Percentiles rank a stretch among this genome's conserved stretches.
Conservation (phyloP, 2,113 vertebrate species). For the Zosterops japonicus region DNA sequence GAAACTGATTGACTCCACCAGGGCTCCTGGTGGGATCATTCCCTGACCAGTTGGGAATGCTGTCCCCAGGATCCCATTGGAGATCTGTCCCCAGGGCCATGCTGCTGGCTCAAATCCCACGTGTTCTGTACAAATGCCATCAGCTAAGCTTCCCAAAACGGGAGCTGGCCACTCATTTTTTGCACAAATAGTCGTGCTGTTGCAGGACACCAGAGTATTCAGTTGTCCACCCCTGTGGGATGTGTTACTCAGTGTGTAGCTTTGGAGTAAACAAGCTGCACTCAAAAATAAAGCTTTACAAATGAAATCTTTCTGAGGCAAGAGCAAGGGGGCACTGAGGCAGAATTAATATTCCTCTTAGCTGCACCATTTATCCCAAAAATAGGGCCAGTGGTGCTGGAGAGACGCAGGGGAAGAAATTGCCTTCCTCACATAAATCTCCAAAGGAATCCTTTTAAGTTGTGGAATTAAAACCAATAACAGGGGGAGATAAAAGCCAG, state of each 20-base stretch:
- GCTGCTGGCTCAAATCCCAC: background rate
- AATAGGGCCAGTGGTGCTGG: background rate
- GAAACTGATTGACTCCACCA: background rate
- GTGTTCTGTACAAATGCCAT: background rate
- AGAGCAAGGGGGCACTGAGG: background rate
- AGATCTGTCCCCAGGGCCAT: too few relatives aligned
- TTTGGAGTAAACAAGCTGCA: background rate
- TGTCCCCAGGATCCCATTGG: fast-evolving
- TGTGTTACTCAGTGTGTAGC: background rate
- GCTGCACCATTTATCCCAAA: background rate
- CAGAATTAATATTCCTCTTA: background rate
- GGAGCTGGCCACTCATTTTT: background rate
- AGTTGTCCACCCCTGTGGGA: background rate
- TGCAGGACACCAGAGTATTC: background rate
- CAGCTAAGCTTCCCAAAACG: background rate
- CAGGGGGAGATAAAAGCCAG: background rate
- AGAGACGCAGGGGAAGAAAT: background rate
- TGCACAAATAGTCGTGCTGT: background rate
- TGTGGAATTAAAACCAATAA: background rate
- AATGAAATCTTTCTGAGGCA: background rate
- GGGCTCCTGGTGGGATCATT: background rate
- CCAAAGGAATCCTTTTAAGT: background rate
- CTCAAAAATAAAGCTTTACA: background rate
- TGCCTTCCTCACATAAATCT: background rate
- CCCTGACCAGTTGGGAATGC: background rate